Base-by-base conservation (phyloP, 2,797 vertebrate species). In the Coilia nasus region DNA sequence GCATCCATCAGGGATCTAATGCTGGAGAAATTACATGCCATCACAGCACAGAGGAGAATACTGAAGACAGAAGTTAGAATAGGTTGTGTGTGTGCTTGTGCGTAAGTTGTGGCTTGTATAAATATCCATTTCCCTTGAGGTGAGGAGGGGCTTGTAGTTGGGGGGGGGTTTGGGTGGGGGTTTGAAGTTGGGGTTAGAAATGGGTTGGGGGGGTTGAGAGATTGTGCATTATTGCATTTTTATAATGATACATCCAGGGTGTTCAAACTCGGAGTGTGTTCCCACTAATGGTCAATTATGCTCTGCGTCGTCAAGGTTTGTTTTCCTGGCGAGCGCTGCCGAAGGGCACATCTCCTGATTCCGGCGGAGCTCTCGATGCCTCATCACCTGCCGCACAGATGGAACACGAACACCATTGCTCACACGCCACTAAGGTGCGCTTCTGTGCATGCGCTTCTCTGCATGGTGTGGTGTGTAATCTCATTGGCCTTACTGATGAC, bases 1-100 rank as follows among this genome's bases (percentile, higher is more conserved):
- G 17, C 71, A 78, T 78, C 71, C 71, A 78, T 78, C 71, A 78
- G 31, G 19, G 71, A 6, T 41, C 71, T 78, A 78, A 78, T 78
- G 71, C 71, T 44, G 17, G 31, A 44, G 35, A 78, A 44, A 78
- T 78, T 44, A 21, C 71, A 78, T 44, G 35, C 71, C 71, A 71
- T 71, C 25, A 78, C 31, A 21, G 17, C 17, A 44, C 11, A 15
- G 31, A 78, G 35, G 4, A 21, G 31, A 78, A 41, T 44, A 78
- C 31, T 31, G 44, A 78, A 78, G 31, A 78, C 71, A 78, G 4
- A 41, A 35, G 64, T 35, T 28, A 12, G 64, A 14, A 28, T 31
- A 17, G 50, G 3, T 2, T 54, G 50, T 54, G 50, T 54, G 50
- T 54, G 50, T 54, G 50, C 9, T 2, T 54, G 50, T 54, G 50